Conservation (phyloP, 1,140 invertebrate species). For the Pseudomyrmex concolor region DNA sequence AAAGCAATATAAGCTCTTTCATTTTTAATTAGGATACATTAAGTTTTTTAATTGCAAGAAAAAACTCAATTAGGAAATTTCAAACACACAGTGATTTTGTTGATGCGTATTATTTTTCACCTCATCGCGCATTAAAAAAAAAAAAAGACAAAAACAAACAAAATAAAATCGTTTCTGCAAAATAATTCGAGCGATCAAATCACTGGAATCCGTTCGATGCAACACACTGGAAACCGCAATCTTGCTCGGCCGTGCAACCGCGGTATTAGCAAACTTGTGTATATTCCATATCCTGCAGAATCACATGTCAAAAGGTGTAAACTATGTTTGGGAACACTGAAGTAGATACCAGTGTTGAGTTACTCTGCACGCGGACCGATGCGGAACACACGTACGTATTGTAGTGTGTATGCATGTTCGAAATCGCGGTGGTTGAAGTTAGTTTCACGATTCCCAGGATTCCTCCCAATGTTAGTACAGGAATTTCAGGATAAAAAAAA, state of each 20-base stretch:
- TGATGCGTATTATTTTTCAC: too few species aligned
- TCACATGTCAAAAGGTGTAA: slow-evolving; percentile 29
- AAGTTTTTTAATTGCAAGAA: too few species aligned
- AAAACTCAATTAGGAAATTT: too few species aligned
- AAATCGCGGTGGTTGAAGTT: slow-evolving; percentile 12
- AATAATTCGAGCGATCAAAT: background rate
- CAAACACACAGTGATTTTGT: too few species aligned
- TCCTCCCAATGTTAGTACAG: slow-evolving; percentile 7
- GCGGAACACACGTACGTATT: background rate
- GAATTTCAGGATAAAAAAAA: background rate
- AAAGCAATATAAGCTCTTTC: too few species aligned
- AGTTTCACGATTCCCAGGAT: slow-evolving; percentile 36
- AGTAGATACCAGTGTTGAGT: slow-evolving; percentile 15
- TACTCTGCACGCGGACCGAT: background rate
- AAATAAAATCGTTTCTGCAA: too few species aligned
- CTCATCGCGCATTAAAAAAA: too few species aligned
- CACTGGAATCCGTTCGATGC: background rate
- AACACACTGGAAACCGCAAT: slow-evolving; percentile 15
- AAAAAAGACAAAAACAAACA: too few species aligned
- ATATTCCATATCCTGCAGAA: background rate
- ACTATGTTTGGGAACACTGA: background rate
- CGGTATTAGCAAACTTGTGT: slow-evolving; percentile 35
- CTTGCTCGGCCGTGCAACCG: slow-evolving; percentile 19
- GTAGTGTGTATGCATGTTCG: background rate
- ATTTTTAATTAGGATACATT: too few species aligned